phyloP scores from a whole-genome alignment of 2,888 invertebrate species.

The Desoria tigrina region DNA sequence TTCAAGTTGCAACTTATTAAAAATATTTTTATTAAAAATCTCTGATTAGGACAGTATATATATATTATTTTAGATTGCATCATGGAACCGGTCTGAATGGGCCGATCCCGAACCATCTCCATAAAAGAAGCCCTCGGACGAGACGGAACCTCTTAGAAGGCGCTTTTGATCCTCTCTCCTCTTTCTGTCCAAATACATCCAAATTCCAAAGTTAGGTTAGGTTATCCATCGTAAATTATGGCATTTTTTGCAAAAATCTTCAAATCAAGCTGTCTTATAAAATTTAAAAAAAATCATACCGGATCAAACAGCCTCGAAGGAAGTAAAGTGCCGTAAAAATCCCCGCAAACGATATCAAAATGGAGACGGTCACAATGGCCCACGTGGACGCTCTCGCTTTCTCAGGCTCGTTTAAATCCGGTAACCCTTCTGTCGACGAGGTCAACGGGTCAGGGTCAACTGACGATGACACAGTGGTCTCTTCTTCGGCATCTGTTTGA shows the following conservation, averaged over 20 bases:
- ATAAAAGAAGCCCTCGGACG: conserved; percentile 43
- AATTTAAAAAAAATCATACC: conserved; percentile 16
- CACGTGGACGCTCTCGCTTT: background rate
- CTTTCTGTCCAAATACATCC: too few relatives aligned
- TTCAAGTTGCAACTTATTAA: too few relatives aligned
- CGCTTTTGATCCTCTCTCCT: conserved; percentile 35
- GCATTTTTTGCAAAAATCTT: too few relatives aligned
- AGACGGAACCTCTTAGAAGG: conserved; percentile 28
- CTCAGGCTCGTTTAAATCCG: background rate
- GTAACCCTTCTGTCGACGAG: background rate
- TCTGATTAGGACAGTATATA: too few relatives aligned
- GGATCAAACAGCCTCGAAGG: conserved; percentile 29
- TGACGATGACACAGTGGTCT: background rate
- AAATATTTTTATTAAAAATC: too few relatives aligned
- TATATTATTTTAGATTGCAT: too few relatives aligned
- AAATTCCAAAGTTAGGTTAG: too few relatives aligned
- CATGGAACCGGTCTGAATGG: conserved; percentile 8
- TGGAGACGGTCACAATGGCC: conserved; percentile 28
- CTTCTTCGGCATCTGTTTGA: background rate
- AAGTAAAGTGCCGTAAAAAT: conserved; percentile 37
- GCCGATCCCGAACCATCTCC: conserved; percentile 30
- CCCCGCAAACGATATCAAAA: conserved; percentile 32
- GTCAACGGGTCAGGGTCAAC: background rate
- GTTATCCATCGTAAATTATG: too few relatives aligned
- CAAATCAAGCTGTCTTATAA: background rate